A percentile compares a stretch with the other conserved stretches of the same genome.
phyloP scores from a whole-genome alignment of 2,797 vertebrate species.

The Eidolon dupreanum region DNA sequence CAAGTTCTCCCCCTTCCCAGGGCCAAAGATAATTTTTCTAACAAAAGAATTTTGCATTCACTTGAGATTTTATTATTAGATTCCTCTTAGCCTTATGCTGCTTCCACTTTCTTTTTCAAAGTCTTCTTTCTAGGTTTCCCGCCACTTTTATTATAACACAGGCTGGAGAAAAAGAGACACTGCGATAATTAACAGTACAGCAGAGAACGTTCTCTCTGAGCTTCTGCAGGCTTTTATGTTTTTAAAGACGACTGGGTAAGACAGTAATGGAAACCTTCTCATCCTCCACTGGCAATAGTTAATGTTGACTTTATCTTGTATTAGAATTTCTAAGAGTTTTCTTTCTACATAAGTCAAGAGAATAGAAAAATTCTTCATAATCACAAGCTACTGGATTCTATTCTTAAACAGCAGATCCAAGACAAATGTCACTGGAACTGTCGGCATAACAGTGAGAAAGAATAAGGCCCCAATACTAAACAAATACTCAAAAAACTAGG shows the following conservation, averaged over 20 bases:
- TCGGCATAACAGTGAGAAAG: not conserved
- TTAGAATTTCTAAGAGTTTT: constrained; percentile 39
- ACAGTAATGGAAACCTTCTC: not conserved
- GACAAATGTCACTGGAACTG: not conserved
- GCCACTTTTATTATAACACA: not conserved
- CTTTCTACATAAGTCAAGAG: constrained; percentile 12
- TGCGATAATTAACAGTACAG: not conserved
- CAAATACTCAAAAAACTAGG: not conserved
- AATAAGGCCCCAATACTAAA: not conserved
- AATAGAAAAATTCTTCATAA: constrained; percentile 8
- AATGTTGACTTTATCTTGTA: not conserved
- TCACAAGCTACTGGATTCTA: not conserved
- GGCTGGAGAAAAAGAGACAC: not conserved
- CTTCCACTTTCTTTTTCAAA: constrained; percentile 42
- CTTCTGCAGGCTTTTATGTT: not conserved
- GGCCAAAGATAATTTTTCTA: not conserved
- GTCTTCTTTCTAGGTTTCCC: not conserved
- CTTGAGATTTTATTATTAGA: not conserved
- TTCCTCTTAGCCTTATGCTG: not conserved
- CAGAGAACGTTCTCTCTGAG: not conserved
- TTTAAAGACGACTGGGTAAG: not conserved
- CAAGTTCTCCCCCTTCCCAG: not conserved
- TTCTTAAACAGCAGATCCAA: not conserved
- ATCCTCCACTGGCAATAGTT: not conserved
- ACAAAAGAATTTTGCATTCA: not conserved